These are phyloP conservation scores for Brachystomella parvula DNA, from an alignment of 1,140 invertebrate species.

Conservation along the genomic window DNA sequence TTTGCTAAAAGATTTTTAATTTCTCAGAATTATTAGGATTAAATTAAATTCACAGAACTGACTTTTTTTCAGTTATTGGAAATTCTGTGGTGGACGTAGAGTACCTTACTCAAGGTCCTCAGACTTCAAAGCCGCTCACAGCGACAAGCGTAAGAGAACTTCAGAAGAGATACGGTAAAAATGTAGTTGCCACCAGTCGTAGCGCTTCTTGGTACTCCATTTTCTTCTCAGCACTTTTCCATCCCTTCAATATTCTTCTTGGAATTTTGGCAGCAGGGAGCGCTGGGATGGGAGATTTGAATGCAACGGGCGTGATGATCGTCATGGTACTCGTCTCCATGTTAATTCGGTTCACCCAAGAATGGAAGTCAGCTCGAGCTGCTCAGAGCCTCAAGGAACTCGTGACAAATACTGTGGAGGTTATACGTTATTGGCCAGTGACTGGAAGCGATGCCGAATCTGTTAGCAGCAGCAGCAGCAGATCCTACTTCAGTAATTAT, in stretches of 20 bases:
- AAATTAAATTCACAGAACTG: no score
- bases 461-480: neutral
- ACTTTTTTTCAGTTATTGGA: no score
- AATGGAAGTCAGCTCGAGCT: constrained; percentile 4
- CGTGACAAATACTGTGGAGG: neutral
- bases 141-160: neutral
- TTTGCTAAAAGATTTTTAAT: no score
- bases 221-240: neutral
- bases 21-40: no score
- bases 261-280: neutral
- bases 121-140: neutral
- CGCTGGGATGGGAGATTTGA: neutral
- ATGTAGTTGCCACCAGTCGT: neutral
- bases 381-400: neutral
- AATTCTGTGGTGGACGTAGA: no score
- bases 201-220: constrained; percentile 1
- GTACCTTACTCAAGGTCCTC: no score
- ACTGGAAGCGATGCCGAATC: neutral
- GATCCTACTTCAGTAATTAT: neutral
- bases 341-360: constrained; percentile 2
- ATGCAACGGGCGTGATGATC: neutral
- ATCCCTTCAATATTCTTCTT: constrained; percentile 2
- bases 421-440: neutral
- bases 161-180: neutral
- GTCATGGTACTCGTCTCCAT: neutral